phyloP scores from a whole-genome alignment of 1,140 invertebrate species.

The Cotesia vestalis region DNA sequence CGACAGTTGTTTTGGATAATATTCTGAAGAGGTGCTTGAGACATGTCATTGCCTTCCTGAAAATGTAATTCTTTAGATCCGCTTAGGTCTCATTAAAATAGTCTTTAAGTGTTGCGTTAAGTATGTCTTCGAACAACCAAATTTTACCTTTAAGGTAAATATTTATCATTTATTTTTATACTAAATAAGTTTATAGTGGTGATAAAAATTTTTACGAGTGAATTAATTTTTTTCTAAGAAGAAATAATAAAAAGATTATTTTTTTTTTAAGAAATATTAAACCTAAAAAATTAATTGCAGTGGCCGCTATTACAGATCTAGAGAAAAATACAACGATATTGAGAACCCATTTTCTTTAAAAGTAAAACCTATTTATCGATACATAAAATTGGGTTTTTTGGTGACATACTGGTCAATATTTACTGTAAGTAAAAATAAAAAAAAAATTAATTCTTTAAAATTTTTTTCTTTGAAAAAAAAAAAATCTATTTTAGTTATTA shows the following conservation, averaged over 20 bases:
- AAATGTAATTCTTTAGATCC: slow-evolving; percentile 71
- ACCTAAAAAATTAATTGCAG: too few species aligned
- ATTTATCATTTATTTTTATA: neutral
- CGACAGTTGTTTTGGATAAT: slow-evolving; percentile 45
- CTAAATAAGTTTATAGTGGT: slow-evolving; percentile 20
- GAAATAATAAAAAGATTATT: too few species aligned
- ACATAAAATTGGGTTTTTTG: slow-evolving; percentile 49
- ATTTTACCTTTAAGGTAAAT: slow-evolving; percentile 1
- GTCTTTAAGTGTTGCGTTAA: neutral
- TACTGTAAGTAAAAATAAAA: slow-evolving; percentile 46
- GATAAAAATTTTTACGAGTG: slow-evolving; percentile 2
- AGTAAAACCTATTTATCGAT: slow-evolving; percentile 45
- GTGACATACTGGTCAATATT: slow-evolving; percentile 53
- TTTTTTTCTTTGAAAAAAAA: too few species aligned
- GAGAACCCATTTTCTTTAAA: slow-evolving; percentile 34
- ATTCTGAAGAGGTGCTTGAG: slow-evolving; percentile 70
- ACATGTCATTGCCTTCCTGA: slow-evolving; percentile 73
- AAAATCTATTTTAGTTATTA: slow-evolving; percentile 67
- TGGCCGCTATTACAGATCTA: too few species aligned
- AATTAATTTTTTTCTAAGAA: too few species aligned
- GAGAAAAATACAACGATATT: slow-evolving; percentile 18
- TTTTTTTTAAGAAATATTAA: too few species aligned
- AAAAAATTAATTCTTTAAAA: too few species aligned
- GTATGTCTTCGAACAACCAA: slow-evolving; percentile 6
- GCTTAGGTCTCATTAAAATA: slow-evolving; percentile 62